phyloP scores from a whole-genome alignment of 1,140 invertebrate genomes.

The Leptinotarsa undecemlineata region DNA sequence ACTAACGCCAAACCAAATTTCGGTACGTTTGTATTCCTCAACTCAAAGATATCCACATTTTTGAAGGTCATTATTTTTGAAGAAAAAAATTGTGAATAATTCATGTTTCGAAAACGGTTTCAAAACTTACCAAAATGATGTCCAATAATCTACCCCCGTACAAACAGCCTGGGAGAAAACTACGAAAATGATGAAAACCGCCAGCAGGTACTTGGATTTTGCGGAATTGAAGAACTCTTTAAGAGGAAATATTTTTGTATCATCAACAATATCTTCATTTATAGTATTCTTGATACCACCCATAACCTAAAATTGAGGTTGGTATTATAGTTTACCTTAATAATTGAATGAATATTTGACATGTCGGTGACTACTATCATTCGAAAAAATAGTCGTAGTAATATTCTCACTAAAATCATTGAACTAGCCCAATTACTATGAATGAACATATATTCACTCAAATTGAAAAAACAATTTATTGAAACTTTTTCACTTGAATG shows the following conservation, averaged over 20 bases:
- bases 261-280: background rate
- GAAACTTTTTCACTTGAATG: no score
- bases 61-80: no score
- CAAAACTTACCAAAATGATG: slow-evolving; percentile 68
- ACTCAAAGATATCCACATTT: no score
- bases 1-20: no score
- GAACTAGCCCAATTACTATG: no score
- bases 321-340: background rate
- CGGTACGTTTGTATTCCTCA: no score
- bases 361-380: background rate
- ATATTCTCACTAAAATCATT: background rate
- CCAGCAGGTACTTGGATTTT: background rate
- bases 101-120: no score
- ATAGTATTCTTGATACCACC: background rate
- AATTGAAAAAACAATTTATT: no score
- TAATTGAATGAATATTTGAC: background rate
- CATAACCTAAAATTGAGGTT: background rate
- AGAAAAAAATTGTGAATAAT: no score
- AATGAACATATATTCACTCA: no score
- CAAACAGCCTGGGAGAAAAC: slow-evolving; percentile 49
- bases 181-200: background rate
- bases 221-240: slow-evolving; percentile 6
- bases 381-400: background rate
- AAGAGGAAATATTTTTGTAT: background rate
- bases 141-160: slow-evolving; percentile 77